A percentile compares a stretch with the other conserved stretches of the same genome.
phyloP scores from a whole-genome alignment of 1,140 invertebrate species.

The Helicoverpa armigera region DNA sequence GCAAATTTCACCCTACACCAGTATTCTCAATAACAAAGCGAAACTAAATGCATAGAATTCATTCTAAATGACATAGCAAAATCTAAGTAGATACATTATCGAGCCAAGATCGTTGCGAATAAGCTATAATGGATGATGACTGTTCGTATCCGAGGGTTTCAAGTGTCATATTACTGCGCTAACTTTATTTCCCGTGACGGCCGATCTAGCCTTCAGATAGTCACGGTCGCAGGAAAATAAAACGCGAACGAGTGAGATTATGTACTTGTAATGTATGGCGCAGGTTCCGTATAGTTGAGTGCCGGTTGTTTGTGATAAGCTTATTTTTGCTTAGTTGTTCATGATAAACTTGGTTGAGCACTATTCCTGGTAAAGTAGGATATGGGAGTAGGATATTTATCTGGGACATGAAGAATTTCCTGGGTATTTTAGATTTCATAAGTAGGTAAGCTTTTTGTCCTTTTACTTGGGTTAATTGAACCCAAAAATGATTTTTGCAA shows the following conservation, averaged over 20 bases:
- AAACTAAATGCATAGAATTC: conserved; percentile 53
- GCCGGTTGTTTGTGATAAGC: neutral
- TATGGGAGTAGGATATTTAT: neutral
- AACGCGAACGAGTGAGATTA: conserved; percentile 40
- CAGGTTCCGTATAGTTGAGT: conserved; percentile 1
- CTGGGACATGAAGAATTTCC: neutral
- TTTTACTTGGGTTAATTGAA: conserved; percentile 10
- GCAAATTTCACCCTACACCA: neutral
- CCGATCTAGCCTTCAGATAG: conserved; percentile 53
- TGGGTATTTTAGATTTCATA: neutral
- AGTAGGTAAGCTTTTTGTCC: neutral
- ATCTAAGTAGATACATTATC: conserved; percentile 63
- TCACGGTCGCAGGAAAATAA: conserved; percentile 51
- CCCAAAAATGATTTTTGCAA: conserved; percentile 8
- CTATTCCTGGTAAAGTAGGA: too few species aligned
- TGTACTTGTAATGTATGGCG: conserved; percentile 17
- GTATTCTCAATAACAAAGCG: conserved; percentile 23
- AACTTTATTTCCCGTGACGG: conserved; percentile 53
- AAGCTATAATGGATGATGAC: conserved; percentile 66
- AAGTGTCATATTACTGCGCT: conserved; percentile 56
- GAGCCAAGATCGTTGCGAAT: conserved; percentile 53
- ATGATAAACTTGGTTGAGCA: neutral
- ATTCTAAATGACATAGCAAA: conserved; percentile 68
- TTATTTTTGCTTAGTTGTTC: neutral
- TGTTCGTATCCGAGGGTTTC: conserved; percentile 53